Base-by-base conservation (phyloP, 53 echinoderm and acorn worm species). In the Echinarachnius parma region DNA sequence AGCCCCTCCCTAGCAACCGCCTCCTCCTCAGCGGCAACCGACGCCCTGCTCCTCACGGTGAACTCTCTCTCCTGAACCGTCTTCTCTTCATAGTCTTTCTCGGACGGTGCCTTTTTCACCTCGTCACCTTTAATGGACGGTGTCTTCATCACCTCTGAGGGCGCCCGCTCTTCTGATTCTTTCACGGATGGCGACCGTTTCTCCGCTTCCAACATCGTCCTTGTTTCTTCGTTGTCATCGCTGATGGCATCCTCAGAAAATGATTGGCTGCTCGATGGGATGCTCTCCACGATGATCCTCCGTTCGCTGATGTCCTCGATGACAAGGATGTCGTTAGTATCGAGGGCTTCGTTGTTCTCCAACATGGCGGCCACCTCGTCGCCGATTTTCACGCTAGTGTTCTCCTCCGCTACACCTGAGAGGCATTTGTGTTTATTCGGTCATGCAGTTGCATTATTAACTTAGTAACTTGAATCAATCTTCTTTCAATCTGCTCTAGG, bases 351-450 rank as follows among this genome's bases (percentile, higher is more conserved):
- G 34, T 59, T 54, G 48, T 87, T 79, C n/a, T 72, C 65, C 21
- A 87, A 55, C 78, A 83, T 78, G 21, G 83, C 66, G 10, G 64
- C 57, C 18, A 87, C 78, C 46, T 82, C 87, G 0, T 65, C 76
- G 10, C 83, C 83, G 64, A 83, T 74, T 48, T 83, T 78, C 16
- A 87, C 65, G 21, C 64, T 83, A 37, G 32, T 44, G 19, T 82
- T 87, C 35, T 78, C 83, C 24, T 86, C 67, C 1, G 83, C 87
- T 5, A 78, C 87, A 64, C 79, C 87, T 87, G 75, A 63, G n/a
- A n/a, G n/a, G n/a, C n/a, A n/a, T n/a, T n/a, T n/a, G n/a, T n/a
- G n/a, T n/a, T n/a, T n/a, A n/a, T n/a, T n/a, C n/a, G n/a, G n/a
- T n/a, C n/a, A n/a, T n/a, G n/a, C n/a, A n/a, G n/a, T n/a, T n/a